These are phyloP conservation scores for Pyrgus malvae DNA, from an alignment of 2,888 invertebrate species.

Conservation along the genomic window DNA sequence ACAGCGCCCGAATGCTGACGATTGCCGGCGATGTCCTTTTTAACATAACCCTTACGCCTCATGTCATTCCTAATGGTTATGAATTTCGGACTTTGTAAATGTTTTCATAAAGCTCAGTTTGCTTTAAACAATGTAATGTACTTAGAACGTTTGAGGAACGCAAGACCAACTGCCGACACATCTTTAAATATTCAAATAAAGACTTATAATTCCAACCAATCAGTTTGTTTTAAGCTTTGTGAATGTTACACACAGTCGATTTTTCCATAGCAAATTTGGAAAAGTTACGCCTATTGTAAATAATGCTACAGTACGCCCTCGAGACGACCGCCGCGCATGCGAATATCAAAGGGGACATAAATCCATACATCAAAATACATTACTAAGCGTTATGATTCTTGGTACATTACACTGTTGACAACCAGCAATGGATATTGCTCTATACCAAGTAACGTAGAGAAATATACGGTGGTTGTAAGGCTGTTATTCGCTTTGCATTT, in stretches of 20 bases:
- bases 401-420: conserved; percentile 21
- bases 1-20: conserved; percentile 70
- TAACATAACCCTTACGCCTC: background rate
- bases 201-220: background rate
- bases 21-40: conserved; percentile 35
- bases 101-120: background rate
- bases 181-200: background rate
- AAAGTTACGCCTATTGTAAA: conserved; percentile 37
- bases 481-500: conserved; percentile 63
- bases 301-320: conserved; percentile 53
- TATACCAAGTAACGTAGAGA: conserved; percentile 32
- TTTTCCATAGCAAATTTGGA: conserved; percentile 12
- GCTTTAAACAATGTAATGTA: background rate
- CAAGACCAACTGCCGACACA: conserved; percentile 7
- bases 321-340: conserved; percentile 73
- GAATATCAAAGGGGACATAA: conserved; percentile 44
- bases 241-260: conserved; percentile 6
- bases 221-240: too few species aligned
- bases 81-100: background rate
- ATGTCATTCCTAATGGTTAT: background rate
- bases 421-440: conserved; percentile 44
- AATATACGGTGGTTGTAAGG: conserved; percentile 48
- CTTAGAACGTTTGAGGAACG: background rate
- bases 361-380: conserved; percentile 9
- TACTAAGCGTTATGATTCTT: background rate